phyloP scores from a whole-genome alignment of 1,140 invertebrate genomes.

The Littorina saxatilis region DNA sequence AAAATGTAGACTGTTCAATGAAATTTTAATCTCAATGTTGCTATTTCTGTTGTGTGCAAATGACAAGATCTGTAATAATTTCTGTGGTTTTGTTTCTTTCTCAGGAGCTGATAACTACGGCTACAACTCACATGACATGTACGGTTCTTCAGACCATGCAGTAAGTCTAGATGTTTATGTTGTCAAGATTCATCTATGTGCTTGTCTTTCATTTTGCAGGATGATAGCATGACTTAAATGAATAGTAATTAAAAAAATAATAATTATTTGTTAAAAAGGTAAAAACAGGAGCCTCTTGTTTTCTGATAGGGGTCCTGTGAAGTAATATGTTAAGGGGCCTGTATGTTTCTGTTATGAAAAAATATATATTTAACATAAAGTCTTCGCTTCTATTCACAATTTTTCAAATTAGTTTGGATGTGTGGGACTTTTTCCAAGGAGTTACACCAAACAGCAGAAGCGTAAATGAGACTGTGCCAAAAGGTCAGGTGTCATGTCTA shows the following conservation, averaged over 20 bases:
- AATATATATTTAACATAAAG: too few relatives aligned
- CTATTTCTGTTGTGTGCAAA: neutral
- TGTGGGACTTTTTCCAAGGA: too few relatives aligned
- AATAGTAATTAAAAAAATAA: neutral
- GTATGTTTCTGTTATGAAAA: too few relatives aligned
- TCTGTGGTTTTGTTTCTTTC: neutral
- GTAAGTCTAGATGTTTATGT: neutral
- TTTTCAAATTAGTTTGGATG: too few relatives aligned
- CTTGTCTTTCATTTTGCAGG: neutral
- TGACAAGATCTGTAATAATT: neutral
- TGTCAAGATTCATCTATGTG: neutral
- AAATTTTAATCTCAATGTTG: neutral
- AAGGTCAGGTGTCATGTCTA: too few relatives aligned
- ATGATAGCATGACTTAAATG: too few relatives aligned
- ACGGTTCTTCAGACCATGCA: neutral
- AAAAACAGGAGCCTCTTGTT: neutral
- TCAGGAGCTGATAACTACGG: slow-evolving; percentile 7
- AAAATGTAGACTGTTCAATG: neutral
- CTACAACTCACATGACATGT: neutral
- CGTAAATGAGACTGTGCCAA: too few relatives aligned
- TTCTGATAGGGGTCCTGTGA: neutral
- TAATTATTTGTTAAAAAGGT: too few relatives aligned
- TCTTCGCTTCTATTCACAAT: too few relatives aligned
- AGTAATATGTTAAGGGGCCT: neutral
- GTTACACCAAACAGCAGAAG: too few relatives aligned